phyloP scores from a whole-genome alignment of 2,888 invertebrate genomes.

The Copidosoma aretas region DNA sequence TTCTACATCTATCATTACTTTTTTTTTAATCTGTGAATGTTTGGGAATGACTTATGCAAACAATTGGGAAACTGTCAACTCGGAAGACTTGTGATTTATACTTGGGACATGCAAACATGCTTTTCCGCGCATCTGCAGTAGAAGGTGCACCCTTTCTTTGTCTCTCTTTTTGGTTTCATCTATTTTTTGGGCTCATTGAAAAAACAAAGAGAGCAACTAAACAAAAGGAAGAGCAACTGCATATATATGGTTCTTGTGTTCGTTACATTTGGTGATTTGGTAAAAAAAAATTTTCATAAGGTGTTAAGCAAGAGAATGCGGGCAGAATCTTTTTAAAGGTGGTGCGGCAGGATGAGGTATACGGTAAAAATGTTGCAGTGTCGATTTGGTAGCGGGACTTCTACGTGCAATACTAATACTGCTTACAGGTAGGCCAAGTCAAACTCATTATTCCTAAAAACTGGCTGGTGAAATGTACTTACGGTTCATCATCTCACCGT shows the following conservation, averaged over 20 bases:
- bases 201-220: conserved; percentile 47
- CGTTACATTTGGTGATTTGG: no score
- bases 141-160: conserved; percentile 31
- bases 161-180: conserved; percentile 31
- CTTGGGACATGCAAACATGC: conserved; percentile 28
- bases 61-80: conserved; percentile 16
- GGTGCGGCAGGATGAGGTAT: conserved; percentile 52
- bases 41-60: conserved; percentile 14
- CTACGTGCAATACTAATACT: conserved; percentile 63
- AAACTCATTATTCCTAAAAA: conserved; percentile 59
- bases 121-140: conserved; percentile 36
- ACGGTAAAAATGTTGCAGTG: conserved; percentile 61
- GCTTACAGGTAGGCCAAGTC: conserved; percentile 64
- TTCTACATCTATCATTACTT: conserved; percentile 9
- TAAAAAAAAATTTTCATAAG: neutral
- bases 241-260: no score
- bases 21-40: conserved; percentile 30
- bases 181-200: neutral
- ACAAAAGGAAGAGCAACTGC: conserved; percentile 52
- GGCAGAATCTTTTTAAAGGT: conserved; percentile 45
- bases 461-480: conserved; percentile 25
- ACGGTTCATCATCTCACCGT: neutral
- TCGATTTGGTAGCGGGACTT: conserved; percentile 62
- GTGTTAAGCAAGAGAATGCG: conserved; percentile 33
- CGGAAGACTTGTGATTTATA: conserved; percentile 20